These are phyloP conservation scores for Petrolisthes cinctipes DNA, from an alignment of 2,888 invertebrate genomes.

Conservation along the genomic window DNA sequence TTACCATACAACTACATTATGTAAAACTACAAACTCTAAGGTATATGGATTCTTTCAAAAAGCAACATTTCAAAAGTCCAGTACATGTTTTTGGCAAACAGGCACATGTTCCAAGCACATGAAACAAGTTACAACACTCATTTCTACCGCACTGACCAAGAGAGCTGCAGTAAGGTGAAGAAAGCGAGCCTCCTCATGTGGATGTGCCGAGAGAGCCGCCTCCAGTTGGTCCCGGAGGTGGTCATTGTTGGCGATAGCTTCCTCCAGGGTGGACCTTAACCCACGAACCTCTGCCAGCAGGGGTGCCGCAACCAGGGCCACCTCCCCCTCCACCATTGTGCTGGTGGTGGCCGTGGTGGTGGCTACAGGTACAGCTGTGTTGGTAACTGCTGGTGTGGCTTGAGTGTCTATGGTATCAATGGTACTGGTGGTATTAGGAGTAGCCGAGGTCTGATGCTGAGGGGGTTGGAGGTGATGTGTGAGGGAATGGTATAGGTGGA, in stretches of 20 bases:
- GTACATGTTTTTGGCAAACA: no score
- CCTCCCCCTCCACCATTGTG: background rate
- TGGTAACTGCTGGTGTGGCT: background rate
- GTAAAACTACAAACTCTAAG: background rate
- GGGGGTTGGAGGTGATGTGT: slow-evolving; percentile 38
- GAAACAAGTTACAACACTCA: background rate
- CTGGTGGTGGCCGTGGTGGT: background rate
- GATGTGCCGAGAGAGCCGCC: slow-evolving; percentile 69
- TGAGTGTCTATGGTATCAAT: background rate
- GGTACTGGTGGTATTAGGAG: background rate
- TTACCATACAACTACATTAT: no score
- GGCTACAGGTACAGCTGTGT: background rate
- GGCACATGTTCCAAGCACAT: background rate
- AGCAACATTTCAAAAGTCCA: no score
- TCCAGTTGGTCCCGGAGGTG: slow-evolving; percentile 70
- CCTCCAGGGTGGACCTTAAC: slow-evolving; percentile 66
- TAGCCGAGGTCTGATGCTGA: background rate
- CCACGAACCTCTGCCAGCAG: slow-evolving; percentile 66
- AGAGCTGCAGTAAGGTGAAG: slow-evolving; percentile 48
- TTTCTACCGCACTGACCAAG: slow-evolving; percentile 25
- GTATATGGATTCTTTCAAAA: no score
- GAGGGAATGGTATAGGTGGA: slow-evolving; percentile 66
- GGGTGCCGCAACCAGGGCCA: background rate
- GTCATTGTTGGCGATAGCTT: slow-evolving; percentile 67
- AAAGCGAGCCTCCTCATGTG: slow-evolving; percentile 56